A percentile compares a stretch with the other conserved stretches of the same genome.
These are phyloP conservation scores for Anoplolepis gracilipes DNA, from an alignment of 1,140 invertebrate species.

Conservation along the genomic window DNA sequence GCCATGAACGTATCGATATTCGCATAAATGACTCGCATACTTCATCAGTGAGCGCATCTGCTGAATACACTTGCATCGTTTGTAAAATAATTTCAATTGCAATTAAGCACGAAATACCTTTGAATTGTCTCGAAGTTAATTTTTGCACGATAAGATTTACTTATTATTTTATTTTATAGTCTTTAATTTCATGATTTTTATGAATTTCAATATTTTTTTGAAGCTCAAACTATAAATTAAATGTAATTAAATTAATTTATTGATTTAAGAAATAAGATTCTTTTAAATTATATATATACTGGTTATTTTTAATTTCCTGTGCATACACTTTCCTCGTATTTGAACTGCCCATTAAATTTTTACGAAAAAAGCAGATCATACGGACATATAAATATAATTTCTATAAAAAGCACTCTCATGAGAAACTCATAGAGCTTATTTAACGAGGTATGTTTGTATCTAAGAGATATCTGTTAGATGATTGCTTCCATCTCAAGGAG, in stretches of 20 bases:
- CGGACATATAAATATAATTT: neutral
- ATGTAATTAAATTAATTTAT: neutral
- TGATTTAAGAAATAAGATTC: neutral
- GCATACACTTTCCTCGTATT: neutral
- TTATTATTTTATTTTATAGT: neutral
- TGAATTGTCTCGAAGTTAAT: neutral
- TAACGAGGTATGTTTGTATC: neutral
- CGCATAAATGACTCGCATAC: neutral
- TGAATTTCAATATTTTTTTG: neutral
- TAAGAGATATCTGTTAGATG: neutral
- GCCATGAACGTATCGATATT: constrained; percentile 39
- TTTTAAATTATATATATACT: neutral
- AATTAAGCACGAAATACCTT: neutral
- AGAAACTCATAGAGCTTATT: neutral
- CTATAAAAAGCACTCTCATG: neutral
- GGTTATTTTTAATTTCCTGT: neutral
- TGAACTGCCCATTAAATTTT: neutral
- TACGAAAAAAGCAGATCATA: neutral
- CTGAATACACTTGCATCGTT: neutral
- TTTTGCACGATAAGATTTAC: neutral
- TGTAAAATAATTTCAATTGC: neutral
- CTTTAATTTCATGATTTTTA: neutral
- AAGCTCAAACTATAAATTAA: neutral
- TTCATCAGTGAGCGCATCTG: neutral
- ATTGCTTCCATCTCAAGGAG: neutral